These are phyloP conservation scores for Australoheros scitulus DNA, from an alignment of 2,113 vertebrate species.

Conservation along the genomic window DNA sequence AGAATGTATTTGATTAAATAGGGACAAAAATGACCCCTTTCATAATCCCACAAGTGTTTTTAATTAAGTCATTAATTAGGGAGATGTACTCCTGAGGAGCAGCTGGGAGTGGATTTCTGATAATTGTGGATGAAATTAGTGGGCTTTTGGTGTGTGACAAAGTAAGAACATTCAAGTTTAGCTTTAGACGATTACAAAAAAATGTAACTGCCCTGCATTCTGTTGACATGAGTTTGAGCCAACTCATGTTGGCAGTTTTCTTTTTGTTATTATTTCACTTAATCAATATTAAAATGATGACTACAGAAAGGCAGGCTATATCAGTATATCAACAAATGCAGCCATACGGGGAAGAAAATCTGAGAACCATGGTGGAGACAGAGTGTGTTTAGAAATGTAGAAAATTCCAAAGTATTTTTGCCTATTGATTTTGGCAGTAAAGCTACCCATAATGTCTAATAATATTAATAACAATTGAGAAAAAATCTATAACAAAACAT, in stretches of 20 bases:
- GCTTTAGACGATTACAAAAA: slow-evolving; percentile 2
- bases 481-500: background rate
- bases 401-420: slow-evolving; percentile 55
- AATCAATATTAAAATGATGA: background rate
- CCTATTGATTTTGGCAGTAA: background rate
- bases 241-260: background rate
- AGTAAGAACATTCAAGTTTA: slow-evolving; percentile 17
- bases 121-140: slow-evolving; percentile 44
- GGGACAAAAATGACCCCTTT: slow-evolving; percentile 70
- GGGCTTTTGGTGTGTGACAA: slow-evolving; percentile 32
- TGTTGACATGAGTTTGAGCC: background rate
- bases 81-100: slow-evolving; percentile 58
- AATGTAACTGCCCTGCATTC: background rate
- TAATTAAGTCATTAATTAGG: slow-evolving; percentile 80
- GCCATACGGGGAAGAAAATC: background rate
- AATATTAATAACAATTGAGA: background rate
- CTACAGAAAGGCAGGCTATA: background rate
- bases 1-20: slow-evolving; percentile 67
- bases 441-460: background rate
- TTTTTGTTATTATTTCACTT: background rate
- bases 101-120: slow-evolving; percentile 51
- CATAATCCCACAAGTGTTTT: slow-evolving; percentile 69
- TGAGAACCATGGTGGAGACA: slow-evolving; percentile 26
- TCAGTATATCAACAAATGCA: background rate
- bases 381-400: slow-evolving; percentile 25